These are phyloP conservation scores for Drosophila watanabei DNA, from an alignment of 1,140 invertebrate genomes.

Conservation along the genomic window DNA sequence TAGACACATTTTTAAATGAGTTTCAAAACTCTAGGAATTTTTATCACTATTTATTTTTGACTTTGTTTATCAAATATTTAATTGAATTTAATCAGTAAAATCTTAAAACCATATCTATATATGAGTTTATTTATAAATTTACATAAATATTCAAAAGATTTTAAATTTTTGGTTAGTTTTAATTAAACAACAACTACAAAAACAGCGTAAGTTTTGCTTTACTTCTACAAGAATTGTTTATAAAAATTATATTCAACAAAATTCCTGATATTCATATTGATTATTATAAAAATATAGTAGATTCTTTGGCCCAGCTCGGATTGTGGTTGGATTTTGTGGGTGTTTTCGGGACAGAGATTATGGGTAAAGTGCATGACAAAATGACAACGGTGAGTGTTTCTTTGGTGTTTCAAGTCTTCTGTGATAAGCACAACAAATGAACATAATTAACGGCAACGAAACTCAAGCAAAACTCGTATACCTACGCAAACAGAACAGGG, in stretches of 20 bases:
- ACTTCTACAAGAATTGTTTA: no score
- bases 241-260: not conserved
- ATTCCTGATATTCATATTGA: not conserved
- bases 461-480: slow-evolving; percentile 80
- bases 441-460: slow-evolving; percentile 67
- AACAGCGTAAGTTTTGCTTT: no score
- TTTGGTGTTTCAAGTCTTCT: slow-evolving; percentile 85
- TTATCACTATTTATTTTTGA: not conserved
- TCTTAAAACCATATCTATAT: no score
- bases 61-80: not conserved
- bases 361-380: slow-evolving; percentile 75
- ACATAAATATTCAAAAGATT: no score
- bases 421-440: slow-evolving; percentile 84
- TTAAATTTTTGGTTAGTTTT: no score
- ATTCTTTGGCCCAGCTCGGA: slow-evolving; percentile 9
- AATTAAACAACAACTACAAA: no score
- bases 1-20: not conserved
- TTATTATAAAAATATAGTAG: not conserved
- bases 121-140: no score
- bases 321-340: slow-evolving; percentile 36
- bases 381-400: slow-evolving; percentile 78
- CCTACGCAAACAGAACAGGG: slow-evolving; percentile 67
- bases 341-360: slow-evolving; percentile 45
- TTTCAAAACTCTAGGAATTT: not conserved
- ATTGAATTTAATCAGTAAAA: not conserved